Conservation (phyloP, 2,797 vertebrate species). For the Petrocephalus sullivani region DNA sequence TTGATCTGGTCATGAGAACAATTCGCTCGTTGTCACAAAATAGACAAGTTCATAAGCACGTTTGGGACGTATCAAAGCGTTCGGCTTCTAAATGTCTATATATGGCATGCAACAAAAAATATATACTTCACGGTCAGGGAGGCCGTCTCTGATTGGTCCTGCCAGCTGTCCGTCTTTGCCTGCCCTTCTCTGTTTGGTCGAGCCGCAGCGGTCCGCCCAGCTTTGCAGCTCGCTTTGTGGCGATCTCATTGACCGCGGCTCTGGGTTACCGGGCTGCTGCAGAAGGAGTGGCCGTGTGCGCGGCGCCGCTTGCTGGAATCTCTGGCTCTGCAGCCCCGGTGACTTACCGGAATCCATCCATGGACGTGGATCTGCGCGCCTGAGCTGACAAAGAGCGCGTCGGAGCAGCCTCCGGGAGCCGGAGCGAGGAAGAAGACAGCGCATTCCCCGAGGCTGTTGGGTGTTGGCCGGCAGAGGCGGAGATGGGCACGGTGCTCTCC, state of each 20-base stretch:
- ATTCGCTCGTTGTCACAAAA: neutral
- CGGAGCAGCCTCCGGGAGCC: slow-evolving; percentile 32
- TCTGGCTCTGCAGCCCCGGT: slow-evolving; percentile 22
- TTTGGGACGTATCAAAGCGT: neutral
- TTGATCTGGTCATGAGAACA: neutral
- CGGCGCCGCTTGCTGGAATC: neutral
- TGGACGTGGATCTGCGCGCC: slow-evolving; percentile 40
- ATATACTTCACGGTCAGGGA: neutral
- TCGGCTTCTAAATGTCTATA: slow-evolving; percentile 8
- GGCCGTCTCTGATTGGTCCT: slow-evolving; percentile 30
- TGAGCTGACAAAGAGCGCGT: slow-evolving; percentile 30
- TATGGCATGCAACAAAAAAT: neutral
- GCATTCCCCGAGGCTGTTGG: slow-evolving; percentile 40
- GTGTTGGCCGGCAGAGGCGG: slow-evolving; percentile 45
- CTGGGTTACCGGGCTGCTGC: slow-evolving; percentile 36
- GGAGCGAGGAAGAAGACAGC: slow-evolving; percentile 28
- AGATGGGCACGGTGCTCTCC: slow-evolving; percentile 87
- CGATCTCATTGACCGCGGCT: slow-evolving; percentile 37
- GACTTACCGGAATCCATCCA: slow-evolving; percentile 36
- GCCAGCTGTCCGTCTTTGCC: slow-evolving; percentile 30
- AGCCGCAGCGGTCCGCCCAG: slow-evolving; percentile 29
- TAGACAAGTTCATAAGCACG: neutral
- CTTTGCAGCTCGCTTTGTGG: slow-evolving; percentile 41
- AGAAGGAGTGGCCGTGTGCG: slow-evolving; percentile 21
- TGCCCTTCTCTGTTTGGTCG: slow-evolving; percentile 11